These are phyloP conservation scores for Antheraea mylitta DNA, from an alignment of 1,140 invertebrate species.

Conservation along the genomic window DNA sequence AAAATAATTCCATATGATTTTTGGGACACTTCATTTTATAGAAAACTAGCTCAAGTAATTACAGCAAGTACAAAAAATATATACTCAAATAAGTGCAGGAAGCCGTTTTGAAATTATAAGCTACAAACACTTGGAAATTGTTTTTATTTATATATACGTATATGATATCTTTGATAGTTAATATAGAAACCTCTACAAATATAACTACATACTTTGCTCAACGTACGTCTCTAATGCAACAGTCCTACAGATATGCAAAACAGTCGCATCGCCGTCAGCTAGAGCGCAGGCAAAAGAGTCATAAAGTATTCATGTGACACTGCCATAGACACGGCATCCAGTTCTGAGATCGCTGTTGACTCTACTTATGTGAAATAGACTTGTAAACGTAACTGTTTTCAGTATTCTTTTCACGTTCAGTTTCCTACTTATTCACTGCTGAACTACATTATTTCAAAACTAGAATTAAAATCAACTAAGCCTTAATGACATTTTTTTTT, in stretches of 20 bases:
- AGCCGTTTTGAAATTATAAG: too few relatives aligned
- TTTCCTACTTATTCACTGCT: not conserved
- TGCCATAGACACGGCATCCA: conserved; percentile 25
- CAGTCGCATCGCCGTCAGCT: conserved; percentile 22
- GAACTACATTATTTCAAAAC: not conserved
- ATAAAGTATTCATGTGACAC: conserved; percentile 51
- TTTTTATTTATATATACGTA: too few relatives aligned
- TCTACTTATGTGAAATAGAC: conserved; percentile 33
- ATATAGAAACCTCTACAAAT: too few relatives aligned
- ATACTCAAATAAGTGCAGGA: too few relatives aligned
- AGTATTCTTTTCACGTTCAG: not conserved
- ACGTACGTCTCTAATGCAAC: not conserved
- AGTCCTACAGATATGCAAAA: conserved; percentile 33
- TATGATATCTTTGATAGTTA: too few relatives aligned
- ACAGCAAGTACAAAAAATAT: too few relatives aligned
- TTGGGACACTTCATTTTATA: too few relatives aligned
- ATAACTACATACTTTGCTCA: conserved; percentile 3
- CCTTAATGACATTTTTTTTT: too few relatives aligned
- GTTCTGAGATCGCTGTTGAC: conserved; percentile 61
- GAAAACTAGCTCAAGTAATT: too few relatives aligned
- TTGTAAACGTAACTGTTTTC: conserved; percentile 17
- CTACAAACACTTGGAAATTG: too few relatives aligned
- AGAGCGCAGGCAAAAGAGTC: conserved; percentile 31
- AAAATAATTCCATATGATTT: too few relatives aligned
- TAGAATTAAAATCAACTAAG: too few relatives aligned